phyloP scores from a whole-genome alignment of 2,888 invertebrate species.

The Drosophila gaucha region DNA sequence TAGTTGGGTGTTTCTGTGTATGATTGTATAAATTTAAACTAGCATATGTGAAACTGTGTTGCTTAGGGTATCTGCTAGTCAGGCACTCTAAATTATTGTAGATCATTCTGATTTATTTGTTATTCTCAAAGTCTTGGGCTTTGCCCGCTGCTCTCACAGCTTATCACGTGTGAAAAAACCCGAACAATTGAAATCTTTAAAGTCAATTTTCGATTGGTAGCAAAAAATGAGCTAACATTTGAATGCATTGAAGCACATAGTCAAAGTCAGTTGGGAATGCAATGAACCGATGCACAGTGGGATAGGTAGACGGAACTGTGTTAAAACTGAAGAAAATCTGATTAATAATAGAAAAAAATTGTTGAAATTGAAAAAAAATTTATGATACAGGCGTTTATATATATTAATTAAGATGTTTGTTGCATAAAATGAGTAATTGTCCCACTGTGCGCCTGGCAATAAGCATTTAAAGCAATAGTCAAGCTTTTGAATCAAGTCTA shows the following conservation, averaged over 20 bases:
- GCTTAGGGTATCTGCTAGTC: not conserved
- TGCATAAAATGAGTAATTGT: not conserved
- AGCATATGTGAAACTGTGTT: too few species aligned
- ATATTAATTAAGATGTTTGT: too few species aligned
- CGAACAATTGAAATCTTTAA: conserved; percentile 22
- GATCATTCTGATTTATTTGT: too few species aligned
- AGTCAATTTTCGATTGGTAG: conserved; percentile 17
- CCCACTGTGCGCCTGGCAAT: not conserved
- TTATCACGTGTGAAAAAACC: conserved; percentile 28
- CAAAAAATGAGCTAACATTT: conserved; percentile 8
- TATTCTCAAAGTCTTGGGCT: not conserved
- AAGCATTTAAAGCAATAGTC: not conserved
- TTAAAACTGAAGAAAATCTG: not conserved
- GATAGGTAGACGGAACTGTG: too few species aligned
- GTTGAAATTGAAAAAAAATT: not conserved
- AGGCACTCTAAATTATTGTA: not conserved
- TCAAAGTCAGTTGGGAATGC: conserved; percentile 34
- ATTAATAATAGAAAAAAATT: not conserved
- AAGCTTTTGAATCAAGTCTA: conserved; percentile 6
- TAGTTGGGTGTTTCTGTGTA: too few species aligned
- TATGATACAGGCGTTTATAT: not conserved
- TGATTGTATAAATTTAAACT: too few species aligned
- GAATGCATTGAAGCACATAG: conserved; percentile 53
- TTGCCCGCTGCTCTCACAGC: conserved; percentile 28
- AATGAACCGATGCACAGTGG: not conserved